These are phyloP conservation scores for Macrosiphum euphorbiae DNA, from an alignment of 2,888 invertebrate species.

Conservation along the genomic window DNA sequence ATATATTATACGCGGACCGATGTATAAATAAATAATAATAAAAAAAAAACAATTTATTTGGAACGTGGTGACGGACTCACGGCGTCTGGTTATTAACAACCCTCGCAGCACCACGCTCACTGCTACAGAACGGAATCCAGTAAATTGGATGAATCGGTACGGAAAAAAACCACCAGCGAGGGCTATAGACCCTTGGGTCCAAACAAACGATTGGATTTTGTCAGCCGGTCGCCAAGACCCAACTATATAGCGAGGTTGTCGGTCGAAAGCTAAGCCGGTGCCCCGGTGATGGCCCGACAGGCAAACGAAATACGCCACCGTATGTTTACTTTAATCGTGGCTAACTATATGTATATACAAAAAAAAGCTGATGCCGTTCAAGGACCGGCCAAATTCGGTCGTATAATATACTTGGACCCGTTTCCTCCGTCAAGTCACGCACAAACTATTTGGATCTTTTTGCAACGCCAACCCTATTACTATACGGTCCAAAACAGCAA, in stretches of 20 bases:
- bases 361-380: neutral
- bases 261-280: neutral
- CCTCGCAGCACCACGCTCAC: neutral
- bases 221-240: neutral
- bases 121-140: neutral
- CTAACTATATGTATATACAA: neutral
- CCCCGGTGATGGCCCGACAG: neutral
- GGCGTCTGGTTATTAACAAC: neutral
- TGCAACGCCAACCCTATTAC: neutral
- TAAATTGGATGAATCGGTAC: neutral
- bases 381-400: neutral
- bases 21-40: neutral
- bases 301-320: neutral
- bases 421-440: neutral
- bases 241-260: neutral
- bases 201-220: neutral
- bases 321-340: neutral
- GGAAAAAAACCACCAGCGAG: neutral
- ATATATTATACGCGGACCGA: neutral
- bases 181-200: neutral
- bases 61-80: neutral
- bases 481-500: neutral
- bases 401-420: neutral
- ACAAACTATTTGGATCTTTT: neutral
- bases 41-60: neutral